Evolutionary conservation across 2,797 vertebrate species (phyloP).

Genomic region (Staurois parvus): DNA sequence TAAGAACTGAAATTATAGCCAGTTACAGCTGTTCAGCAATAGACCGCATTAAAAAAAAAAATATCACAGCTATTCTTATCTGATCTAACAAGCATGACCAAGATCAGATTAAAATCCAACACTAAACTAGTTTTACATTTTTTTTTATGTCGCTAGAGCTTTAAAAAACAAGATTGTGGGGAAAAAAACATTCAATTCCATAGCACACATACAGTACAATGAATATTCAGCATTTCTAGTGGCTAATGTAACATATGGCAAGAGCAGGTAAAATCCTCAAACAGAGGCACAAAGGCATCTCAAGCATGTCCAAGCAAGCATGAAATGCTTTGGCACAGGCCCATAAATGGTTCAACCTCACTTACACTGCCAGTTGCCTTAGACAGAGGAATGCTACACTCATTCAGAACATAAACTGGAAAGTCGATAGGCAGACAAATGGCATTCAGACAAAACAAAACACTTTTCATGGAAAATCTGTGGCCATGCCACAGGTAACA

Average conservation of each 20-base stretch:
- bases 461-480: conserved; percentile 49
- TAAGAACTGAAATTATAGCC: no score
- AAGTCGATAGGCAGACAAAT: conserved; percentile 60
- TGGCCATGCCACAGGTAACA: conserved; percentile 48
- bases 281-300: conserved; percentile 43
- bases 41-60: no score
- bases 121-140: no score
- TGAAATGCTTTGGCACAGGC: conserved; percentile 49
- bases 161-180: not conserved
- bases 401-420: conserved; percentile 51
- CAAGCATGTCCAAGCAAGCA: conserved; percentile 60
- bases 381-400: conserved; percentile 52
- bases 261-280: conserved; percentile 53
- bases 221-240: conserved; percentile 2
- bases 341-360: conserved; percentile 53
- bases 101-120: no score
- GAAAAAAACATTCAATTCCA: not conserved
- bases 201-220: not conserved
- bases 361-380: conserved; percentile 57
- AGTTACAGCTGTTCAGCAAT: no score
- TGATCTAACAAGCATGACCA: no score
- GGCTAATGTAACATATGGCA: conserved; percentile 36
- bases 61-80: no score
- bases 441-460: conserved; percentile 58
- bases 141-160: no score